Base-by-base conservation (phyloP, 2,113 vertebrate species). In the Laticauda colubrina region DNA sequence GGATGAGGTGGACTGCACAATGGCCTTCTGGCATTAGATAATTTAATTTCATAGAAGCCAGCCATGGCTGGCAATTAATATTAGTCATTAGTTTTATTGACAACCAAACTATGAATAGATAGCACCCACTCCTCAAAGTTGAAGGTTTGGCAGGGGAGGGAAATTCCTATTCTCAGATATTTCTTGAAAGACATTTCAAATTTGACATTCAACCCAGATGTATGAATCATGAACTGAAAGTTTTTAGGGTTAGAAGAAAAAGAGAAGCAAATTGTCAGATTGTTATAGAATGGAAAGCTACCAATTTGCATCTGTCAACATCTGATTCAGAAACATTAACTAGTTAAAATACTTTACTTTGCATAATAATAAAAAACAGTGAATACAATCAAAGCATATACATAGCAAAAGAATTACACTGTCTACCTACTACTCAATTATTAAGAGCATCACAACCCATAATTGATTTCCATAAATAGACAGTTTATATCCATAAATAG, bases 1-100 rank as follows among this genome's bases (percentile, higher is more conserved):
- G 55, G 85, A 14, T 23, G n/a, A 43, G 48, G 59, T 43, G 51
- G 53, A 39, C 95, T 95, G 93, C 94, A 95, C 94, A 95, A 93
- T 85, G 94, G 95, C 92, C 96, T 95, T 94, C 90, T 96, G 94
- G 92, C 95, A 95, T 92, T 95, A 95, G 85, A 92, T 94, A 96
- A 95, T 96, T 95, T 95, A 93, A 93, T 94, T 96, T 96, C 94
- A 93, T 93, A 94, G 96, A 96, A 96, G 94, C 96, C 85, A 91
- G 95, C 94, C 93, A 90, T 29, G 87, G 3, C 1, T 86, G 69
- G 95, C 86, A 94, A 97, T 95, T 91, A 96, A 93, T 90, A 94
- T 93, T 93, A 96, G 93, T 95, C 96, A 94, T 93, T 95, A 90
- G 56, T 89, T 95, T 96, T 95, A 95, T 96, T 96, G 95, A 96